A percentile compares a stretch with the other conserved stretches of the same genome.
These are phyloP conservation scores for Eleutherodactylus coqui DNA, from an alignment of 2,797 vertebrate species.

Conservation along the genomic window DNA sequence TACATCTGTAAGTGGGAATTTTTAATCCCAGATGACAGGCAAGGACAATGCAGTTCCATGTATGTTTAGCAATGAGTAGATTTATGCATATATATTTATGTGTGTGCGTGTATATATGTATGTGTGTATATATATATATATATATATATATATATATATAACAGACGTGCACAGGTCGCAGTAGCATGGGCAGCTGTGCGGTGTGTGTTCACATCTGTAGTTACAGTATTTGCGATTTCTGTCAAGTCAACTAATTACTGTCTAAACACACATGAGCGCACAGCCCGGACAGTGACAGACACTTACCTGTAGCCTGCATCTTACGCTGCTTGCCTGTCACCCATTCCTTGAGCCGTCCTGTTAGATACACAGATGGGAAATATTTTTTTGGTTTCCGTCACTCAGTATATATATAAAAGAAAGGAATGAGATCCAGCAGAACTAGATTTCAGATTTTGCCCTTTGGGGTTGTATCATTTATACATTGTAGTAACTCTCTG, in stretches of 20 bases:
- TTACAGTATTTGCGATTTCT: no score
- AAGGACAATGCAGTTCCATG: background rate
- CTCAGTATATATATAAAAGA: background rate
- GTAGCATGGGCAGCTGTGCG: conserved; percentile 3
- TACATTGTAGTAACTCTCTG: background rate
- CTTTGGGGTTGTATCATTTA: no score
- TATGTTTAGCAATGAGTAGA: background rate
- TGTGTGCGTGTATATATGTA: background rate
- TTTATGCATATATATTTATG: background rate
- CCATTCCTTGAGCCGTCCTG: background rate
- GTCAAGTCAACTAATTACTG: conserved; percentile 17
- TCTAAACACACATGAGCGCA: conserved; percentile 35
- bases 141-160: no score
- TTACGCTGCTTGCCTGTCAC: background rate
- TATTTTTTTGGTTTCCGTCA: background rate
- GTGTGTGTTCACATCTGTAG: conserved; percentile 13
- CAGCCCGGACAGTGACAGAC: conserved; percentile 4
- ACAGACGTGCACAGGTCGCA: background rate
- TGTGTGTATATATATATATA: background rate
- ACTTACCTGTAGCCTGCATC: conserved; percentile 14
- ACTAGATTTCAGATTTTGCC: background rate
- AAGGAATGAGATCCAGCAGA: background rate
- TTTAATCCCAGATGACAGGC: background rate
- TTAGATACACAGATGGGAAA: background rate
- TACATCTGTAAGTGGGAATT: background rate